Base-by-base conservation (phyloP, 2,888 invertebrate species). In the Tetropium fuscum region DNA sequence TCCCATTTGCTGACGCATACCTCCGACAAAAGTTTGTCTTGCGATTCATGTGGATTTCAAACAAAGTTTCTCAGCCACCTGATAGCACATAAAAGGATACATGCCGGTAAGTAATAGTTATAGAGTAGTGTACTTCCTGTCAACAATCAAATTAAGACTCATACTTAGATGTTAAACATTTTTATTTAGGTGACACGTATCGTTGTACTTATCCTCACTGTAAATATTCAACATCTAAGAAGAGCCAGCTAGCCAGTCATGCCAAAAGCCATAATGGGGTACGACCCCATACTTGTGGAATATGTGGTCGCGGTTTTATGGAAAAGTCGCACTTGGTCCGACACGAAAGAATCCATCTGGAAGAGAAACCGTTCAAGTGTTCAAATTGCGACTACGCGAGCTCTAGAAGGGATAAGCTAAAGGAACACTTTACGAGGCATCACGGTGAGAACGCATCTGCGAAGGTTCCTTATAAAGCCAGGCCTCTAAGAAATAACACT, bases 41-140 rank as follows among this genome's bases (percentile, higher is more conserved):
- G 90, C 74, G 88, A 88, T 62, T 83, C 84, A n/a, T 90, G 90
- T 78, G 87, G 87, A 5, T 90, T 89, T 75, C 84, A 86, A 59
- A 88, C 89, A 27, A 88, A 88, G 74, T 88, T 86, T 74, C 83
- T 87, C 64, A 88, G 87, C 66, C 87, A 89, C 74, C 83, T 89
- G 73, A 85, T 87, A 40, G 84, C 87, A 8, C 90, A 90, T 75
- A 86, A 86, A 69, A 80, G 88, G 53, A 87, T 87, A 56, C 90
- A 90, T 77, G 84, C 87, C 67, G 86, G 86, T 80, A 73, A 70
- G 49, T 60, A 13, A 32, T 38, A 11, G 13, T 25, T 25, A 3
- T 3, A 10, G 2, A n/a, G n/a, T n/a, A n/a, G n/a, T n/a, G n/a
- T n/a, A n/a, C n/a, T n/a, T n/a, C n/a, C n/a, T n/a, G n/a, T n/a